These are phyloP conservation scores for Ferdinandea cuprea DNA, from an alignment of 2,888 invertebrate species.

Conservation along the genomic window DNA sequence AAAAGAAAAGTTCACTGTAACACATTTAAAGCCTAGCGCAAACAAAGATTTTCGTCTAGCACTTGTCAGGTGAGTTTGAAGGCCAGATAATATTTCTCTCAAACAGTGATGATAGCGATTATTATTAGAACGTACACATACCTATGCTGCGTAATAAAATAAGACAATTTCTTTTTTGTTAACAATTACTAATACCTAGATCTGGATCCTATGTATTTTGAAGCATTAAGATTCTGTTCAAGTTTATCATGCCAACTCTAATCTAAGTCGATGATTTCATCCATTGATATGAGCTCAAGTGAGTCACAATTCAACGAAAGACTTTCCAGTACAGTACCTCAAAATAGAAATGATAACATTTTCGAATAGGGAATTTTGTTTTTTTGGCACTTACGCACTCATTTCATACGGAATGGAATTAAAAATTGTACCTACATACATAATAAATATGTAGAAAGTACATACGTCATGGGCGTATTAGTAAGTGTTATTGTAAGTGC, in stretches of 20 bases:
- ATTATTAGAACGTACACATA: no score
- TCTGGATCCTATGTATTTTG: neutral
- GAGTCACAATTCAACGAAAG: constrained; percentile 27
- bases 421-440: no score
- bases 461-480: no score
- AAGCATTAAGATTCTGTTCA: neutral
- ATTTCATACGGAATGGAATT: neutral
- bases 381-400: constrained; percentile 4
- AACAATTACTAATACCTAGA: neutral
- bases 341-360: constrained; percentile 45
- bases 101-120: no score
- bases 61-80: no score
- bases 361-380: constrained; percentile 5
- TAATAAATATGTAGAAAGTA: no score
- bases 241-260: constrained; percentile 2
- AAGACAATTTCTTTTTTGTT: neutral
- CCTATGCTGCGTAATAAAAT: no score
- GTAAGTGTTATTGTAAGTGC: no score
- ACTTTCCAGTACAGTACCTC: neutral
- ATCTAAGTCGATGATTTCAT: constrained; percentile 40
- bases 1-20: no score
- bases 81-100: no score
- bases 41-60: no score
- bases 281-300: constrained; percentile 30
- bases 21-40: no score